Conservation (phyloP, 2,113 vertebrate genomes). For the Sterrhoptilus dennistouni region DNA sequence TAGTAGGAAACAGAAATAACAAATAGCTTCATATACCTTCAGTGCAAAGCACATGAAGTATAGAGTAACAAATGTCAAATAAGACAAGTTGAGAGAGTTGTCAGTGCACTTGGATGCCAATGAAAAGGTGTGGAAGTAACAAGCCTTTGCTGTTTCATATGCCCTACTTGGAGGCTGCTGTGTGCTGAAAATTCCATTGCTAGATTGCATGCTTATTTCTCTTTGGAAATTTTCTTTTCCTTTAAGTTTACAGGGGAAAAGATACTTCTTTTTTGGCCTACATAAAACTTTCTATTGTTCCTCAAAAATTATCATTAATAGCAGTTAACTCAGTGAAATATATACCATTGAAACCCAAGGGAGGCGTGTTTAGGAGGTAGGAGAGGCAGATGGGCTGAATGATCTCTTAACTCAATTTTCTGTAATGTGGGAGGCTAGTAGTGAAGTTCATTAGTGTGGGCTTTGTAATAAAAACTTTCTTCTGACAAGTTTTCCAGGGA, state of each 20-base stretch:
- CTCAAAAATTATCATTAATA: background rate
- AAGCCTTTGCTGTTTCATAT: background rate
- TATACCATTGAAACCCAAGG: background rate
- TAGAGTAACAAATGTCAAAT: background rate
- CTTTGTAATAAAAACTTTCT: background rate
- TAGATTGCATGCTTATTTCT: background rate
- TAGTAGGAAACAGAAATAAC: conserved; percentile 15
- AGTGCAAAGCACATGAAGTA: background rate
- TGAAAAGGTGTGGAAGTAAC: background rate
- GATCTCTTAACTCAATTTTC: conserved; percentile 8
- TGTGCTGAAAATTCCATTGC: background rate
- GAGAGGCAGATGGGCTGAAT: conserved; percentile 15
- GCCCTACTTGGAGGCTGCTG: background rate
- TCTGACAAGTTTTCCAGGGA: background rate
- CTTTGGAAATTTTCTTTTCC: background rate
- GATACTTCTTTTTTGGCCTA: background rate
- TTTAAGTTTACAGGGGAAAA: background rate
- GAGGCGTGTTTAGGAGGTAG: background rate
- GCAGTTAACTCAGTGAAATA: background rate
- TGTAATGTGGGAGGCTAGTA: background rate
- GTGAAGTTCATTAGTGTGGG: background rate
- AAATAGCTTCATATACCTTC: background rate
- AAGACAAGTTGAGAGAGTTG: background rate
- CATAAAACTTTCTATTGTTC: background rate
- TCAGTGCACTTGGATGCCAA: background rate